Percentiles rank a stretch among this genome's conserved stretches.
These are phyloP conservation scores for Gila orcuttii DNA, from an alignment of 2,113 vertebrate species.

Conservation along the genomic window DNA sequence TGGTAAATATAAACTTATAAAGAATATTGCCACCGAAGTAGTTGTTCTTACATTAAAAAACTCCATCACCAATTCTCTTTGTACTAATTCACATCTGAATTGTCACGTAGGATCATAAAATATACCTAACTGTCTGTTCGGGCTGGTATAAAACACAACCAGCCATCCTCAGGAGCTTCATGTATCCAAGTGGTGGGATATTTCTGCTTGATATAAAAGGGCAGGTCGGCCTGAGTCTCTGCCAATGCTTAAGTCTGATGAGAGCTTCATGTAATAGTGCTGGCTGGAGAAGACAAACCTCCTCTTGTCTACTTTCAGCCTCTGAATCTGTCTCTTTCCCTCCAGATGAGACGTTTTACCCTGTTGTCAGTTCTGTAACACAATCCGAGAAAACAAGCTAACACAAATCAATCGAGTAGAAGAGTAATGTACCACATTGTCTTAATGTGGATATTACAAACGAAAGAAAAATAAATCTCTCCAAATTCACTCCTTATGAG, in stretches of 20 bases:
- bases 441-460: slow-evolving; percentile 52
- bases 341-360: slow-evolving; percentile 66
- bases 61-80: slow-evolving; percentile 25
- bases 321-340: slow-evolving; percentile 38
- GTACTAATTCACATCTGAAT: slow-evolving; percentile 52
- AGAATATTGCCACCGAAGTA: slow-evolving; percentile 45
- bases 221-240: slow-evolving; percentile 56
- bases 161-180: slow-evolving; percentile 43
- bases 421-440: slow-evolving; percentile 44
- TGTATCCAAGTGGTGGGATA: slow-evolving; percentile 28
- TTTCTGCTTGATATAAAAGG: slow-evolving; percentile 54
- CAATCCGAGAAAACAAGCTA: slow-evolving; percentile 52
- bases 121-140: slow-evolving; percentile 5
- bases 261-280: slow-evolving; percentile 44
- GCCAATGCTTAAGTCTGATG: slow-evolving; percentile 60
- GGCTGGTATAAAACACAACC: slow-evolving; percentile 9
- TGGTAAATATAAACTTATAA: slow-evolving; percentile 45
- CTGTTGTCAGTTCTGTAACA: slow-evolving; percentile 74
- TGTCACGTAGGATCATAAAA: slow-evolving; percentile 36
- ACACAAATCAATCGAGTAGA: slow-evolving; percentile 41
- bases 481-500: slow-evolving; percentile 52
- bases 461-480: slow-evolving; percentile 53
- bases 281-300: slow-evolving; percentile 44
- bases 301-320: slow-evolving; percentile 48
- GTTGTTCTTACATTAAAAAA: slow-evolving; percentile 46